Conservation (phyloP, 1,140 invertebrate genomes). For the Rhizoglyphus robini region DNA sequence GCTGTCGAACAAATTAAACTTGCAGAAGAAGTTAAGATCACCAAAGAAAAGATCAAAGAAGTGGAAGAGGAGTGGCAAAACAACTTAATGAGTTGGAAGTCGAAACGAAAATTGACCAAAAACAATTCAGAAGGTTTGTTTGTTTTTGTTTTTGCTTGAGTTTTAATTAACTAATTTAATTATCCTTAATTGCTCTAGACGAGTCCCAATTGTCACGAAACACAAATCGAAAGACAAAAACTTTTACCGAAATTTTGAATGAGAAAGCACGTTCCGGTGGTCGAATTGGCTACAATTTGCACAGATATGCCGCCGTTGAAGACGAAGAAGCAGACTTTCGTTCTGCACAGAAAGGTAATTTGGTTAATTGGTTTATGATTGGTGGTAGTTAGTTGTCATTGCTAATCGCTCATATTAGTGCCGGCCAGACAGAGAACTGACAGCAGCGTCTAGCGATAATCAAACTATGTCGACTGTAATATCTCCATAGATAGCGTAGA, state of each 20-base stretch:
- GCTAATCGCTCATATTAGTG: too few relatives aligned
- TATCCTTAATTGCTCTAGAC: conserved; percentile 13
- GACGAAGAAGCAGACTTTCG: conserved; percentile 4
- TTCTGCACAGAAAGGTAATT: too few relatives aligned
- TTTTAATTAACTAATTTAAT: neutral
- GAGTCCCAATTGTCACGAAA: conserved; percentile 1
- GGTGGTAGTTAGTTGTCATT: too few relatives aligned
- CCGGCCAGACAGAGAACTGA: too few relatives aligned
- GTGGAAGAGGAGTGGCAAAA: conserved; percentile 36
- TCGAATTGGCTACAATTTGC: conserved; percentile 23
- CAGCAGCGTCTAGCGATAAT: too few relatives aligned
- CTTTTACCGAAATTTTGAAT: conserved; percentile 84
- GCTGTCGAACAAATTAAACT: conserved; percentile 29
- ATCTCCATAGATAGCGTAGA: too few relatives aligned
- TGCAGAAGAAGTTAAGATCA: conserved; percentile 29
- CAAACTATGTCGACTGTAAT: too few relatives aligned
- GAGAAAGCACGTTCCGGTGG: conserved; percentile 39
- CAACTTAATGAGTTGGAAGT: conserved; percentile 89
- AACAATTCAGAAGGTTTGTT: conserved; percentile 54
- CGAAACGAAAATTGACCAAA: conserved; percentile 62
- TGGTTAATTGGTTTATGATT: too few relatives aligned
- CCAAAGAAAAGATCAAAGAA: conserved; percentile 29
- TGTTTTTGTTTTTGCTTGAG: neutral
- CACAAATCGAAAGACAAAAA: conserved; percentile 57
- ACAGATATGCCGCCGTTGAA: conserved; percentile 16